Evolutionary conservation across 2,797 vertebrate species (phyloP).

Genomic region (Heteromormyrus szaboi): DNA sequence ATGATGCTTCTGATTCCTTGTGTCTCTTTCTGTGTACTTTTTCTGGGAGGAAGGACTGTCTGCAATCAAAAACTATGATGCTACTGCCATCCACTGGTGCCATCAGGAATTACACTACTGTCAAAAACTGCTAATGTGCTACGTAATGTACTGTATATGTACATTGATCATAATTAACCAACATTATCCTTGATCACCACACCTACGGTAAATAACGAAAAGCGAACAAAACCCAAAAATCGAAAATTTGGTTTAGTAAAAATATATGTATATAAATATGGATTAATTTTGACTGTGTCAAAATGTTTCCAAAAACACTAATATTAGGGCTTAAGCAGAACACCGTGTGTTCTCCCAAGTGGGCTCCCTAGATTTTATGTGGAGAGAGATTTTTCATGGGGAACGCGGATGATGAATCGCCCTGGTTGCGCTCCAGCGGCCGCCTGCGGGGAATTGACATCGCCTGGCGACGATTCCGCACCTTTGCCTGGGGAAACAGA

Average conservation of each 20-base stretch:
- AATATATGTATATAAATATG: neutral
- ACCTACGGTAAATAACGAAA: neutral
- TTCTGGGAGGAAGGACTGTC: neutral
- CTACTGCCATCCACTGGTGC: conserved; percentile 58
- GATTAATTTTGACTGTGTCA: neutral
- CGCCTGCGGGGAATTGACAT: neutral
- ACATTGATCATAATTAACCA: neutral
- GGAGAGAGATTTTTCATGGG: neutral
- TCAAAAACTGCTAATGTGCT: neutral
- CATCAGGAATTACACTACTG: neutral
- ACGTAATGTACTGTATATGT: neutral
- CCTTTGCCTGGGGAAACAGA: neutral
- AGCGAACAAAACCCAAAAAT: neutral
- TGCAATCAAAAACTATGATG: conserved; percentile 23
- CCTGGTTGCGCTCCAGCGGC: too few species aligned
- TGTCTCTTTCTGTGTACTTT: conserved; percentile 22
- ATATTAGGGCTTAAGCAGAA: neutral
- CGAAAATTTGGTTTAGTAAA: neutral
- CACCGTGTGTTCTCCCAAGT: neutral
- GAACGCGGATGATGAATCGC: neutral
- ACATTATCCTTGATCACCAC: neutral
- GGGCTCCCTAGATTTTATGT: neutral
- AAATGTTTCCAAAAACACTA: neutral
- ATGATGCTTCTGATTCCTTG: conserved; percentile 48
- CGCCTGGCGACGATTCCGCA: neutral